Evolutionary conservation across 2,113 vertebrate species (phyloP), one percentile per base, ranked within the genome.

Genomic region (Saccopteryx leptura): DNA sequence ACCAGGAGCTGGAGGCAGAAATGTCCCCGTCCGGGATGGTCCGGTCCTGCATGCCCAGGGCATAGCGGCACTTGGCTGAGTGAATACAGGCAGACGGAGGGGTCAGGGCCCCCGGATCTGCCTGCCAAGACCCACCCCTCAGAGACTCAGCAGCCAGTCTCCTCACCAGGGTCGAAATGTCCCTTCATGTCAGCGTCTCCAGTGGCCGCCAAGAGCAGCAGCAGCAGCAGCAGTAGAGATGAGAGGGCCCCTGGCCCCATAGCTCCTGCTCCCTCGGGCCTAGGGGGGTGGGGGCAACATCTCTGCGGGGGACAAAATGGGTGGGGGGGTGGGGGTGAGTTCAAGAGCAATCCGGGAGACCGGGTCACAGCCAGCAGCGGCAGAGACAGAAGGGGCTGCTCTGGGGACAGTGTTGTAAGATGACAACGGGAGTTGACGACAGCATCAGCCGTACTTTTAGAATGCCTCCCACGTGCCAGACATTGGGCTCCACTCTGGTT

Each of bases 1-100:
- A 99, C 99, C 99, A 99, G 91, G 99, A 98, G 31, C 99, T 99
- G 91, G 99, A 99, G 66, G 99, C 99, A 0, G 99, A 99, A 97
- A 99, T 99, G 97, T 98, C 99, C 75, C 99, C 98, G 97, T 99
- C 99, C 0, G 98, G 98, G 96, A 99, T 99, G 96, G 98, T 98
- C 39, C 99, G 98, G 87, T 99, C 99, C 98, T 99, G 99, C 99
- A 99, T 99, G 69, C 99, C 99, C 98, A 99, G 98, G 50, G 99
- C 99, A n/a, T 99, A 99, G 96, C 99, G 99, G 90, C 99, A 99
- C 94, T 98, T 98, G 97, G 98, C 99, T 99, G 63, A 21, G 23
- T 39, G 68, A 86, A 83, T 54, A 93, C 15, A 95, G 39, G 63
- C 61, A n/a, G 2, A 28, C 0, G 0, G 54, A 24, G 7, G 7